Base-by-base conservation (phyloP, 2,113 vertebrate species). In the Xiphophorus hellerii region DNA sequence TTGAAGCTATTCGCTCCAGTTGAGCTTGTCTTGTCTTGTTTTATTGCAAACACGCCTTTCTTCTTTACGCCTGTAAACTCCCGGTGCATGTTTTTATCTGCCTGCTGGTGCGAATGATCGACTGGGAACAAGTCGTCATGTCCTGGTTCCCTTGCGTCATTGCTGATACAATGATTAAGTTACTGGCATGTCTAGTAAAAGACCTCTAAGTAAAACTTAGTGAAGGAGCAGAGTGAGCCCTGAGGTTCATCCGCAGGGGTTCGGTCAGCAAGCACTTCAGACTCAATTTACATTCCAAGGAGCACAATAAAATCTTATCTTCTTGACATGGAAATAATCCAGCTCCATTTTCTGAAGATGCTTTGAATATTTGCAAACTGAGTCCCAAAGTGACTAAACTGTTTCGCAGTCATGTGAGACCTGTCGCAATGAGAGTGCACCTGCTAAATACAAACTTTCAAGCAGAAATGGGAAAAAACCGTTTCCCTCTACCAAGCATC, bases 21-120 rank as follows among this genome's bases (percentile, higher is more conserved):
- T 77, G 37, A 73, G 86, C 91, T 81, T 91, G 89, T 70, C 88
- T 88, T 78, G 66, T 88, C 88, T 84, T 89, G 88, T 85, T 33
- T 39, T 7, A 5, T 66, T 62, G 51, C 74, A 83, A 85, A 65
- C 83, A 81, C 75, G 82, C 85, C 79, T 82, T 72, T 62, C 0
- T 2, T 68, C 58, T 30, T 2, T 30, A 30, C 30, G 3, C 35
- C 35, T 37, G 28, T 62, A 66, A 25, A 63, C 75, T 33, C 42
- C 69, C 65, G 13, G 7, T 80, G 78, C 83, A 44, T 73, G 86
- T 86, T 76, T 84, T 90, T 66, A 85, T 88, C 76, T 81, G 86
- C 72, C 85, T 62, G 66, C 64, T 54, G 73, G 37, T 44, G 69
- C 6, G 76, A 84, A 71, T 2, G 63, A 69, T 61, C 73, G 33